Evolutionary conservation across 2,888 invertebrate species (phyloP), one percentile per base, ranked within the genome.

Genomic region (Synanthedon formicaeformis): DNA sequence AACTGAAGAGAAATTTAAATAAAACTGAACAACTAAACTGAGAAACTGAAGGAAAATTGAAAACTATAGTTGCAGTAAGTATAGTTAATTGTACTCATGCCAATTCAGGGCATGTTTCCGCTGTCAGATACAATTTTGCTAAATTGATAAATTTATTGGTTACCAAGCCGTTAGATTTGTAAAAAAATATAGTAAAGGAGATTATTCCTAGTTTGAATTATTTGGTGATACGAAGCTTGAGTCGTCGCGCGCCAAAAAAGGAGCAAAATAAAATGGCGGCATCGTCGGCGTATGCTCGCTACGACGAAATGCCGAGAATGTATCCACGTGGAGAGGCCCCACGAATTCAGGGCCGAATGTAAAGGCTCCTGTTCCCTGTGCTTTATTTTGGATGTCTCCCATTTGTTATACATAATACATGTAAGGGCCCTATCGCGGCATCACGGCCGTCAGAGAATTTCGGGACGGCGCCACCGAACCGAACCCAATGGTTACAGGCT

Each of bases 381-480:
- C 65, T 84, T 85, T 85, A 85, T 86, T 86, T 84, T 78, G 80
- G 78, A 82, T 85, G 81, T 83, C 77, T 82, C 80, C 81, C 85
- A 87, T 87, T 85, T 86, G 86, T 87, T 83, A 87, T 87, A 87
- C 85, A 86, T 85, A 80, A 86, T 82, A 81, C 84, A 84, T 85
- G 80, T 79, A 70, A 73, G 75, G 75, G 62, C 71, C 78, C 74
- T 85, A 85, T 86, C 84, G 75, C 75, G 68, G 76, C 75, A 86
- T 86, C 85, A 81, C 81, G 69, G 62, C 76, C 72, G 76, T 70
- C 75, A 75, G 80, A 73, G 81, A 80, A 84, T 85, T 81, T 81
- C 66, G 75, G 74, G 78, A 71, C 84, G 83, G 83, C 86, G 86
- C 85, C 85, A 86, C 73, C 72, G 75, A 62, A 69, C 72, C 69